A percentile compares a stretch with the other conserved stretches of the same genome.
Conservation (phyloP, 2,797 vertebrate genomes). For the Coendou prehensilis region DNA sequence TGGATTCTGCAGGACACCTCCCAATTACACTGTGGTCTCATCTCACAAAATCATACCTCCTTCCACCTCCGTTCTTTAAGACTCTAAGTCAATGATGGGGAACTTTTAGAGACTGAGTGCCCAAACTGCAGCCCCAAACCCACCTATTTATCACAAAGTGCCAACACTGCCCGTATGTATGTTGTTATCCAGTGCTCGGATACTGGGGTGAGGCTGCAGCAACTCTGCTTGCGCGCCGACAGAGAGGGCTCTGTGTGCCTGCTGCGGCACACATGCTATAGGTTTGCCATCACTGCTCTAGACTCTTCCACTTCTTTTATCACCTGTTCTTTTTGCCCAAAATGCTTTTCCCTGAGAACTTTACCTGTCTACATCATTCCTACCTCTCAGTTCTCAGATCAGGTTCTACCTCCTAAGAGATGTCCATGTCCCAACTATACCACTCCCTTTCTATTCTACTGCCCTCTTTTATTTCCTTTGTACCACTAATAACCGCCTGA, state of each 20-base stretch:
- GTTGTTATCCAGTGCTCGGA: background rate
- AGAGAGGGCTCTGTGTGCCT: background rate
- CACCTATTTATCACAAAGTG: background rate
- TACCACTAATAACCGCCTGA: background rate
- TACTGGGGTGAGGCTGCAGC: background rate
- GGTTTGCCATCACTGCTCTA: background rate
- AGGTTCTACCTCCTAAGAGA: background rate
- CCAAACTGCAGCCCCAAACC: background rate
- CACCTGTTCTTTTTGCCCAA: background rate
- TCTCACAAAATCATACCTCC: background rate
- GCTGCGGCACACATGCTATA: background rate
- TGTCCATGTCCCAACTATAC: background rate
- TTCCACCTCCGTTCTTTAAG: background rate
- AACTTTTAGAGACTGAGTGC: background rate
- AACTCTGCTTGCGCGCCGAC: background rate
- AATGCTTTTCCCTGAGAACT: background rate
- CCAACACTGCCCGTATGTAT: background rate
- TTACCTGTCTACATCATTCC: background rate
- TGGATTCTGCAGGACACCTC: background rate
- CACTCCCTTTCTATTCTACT: background rate
- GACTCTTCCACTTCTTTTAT: background rate
- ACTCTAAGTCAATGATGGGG: background rate
- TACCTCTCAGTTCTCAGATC: background rate
- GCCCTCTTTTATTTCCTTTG: background rate
- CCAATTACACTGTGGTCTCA: background rate